phyloP scores from a whole-genome alignment of 2,113 vertebrate genomes.

The Eurypyga helias region DNA sequence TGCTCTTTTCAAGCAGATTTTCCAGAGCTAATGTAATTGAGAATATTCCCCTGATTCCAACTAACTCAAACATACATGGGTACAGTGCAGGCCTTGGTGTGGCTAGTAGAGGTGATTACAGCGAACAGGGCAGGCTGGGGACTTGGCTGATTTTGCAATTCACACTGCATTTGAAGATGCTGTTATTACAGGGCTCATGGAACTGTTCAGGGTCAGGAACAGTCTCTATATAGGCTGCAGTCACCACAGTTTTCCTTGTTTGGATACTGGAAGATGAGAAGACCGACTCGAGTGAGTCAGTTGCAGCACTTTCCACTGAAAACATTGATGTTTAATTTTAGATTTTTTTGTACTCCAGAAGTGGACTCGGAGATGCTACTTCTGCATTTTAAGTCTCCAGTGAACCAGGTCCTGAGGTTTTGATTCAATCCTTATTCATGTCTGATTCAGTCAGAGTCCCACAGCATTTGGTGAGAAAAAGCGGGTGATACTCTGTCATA shows the following conservation, averaged over 20 bases:
- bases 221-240: not conserved
- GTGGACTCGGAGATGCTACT: not conserved
- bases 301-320: not conserved
- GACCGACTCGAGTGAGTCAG: not conserved
- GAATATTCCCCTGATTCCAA: not conserved
- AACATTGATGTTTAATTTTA: not conserved
- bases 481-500: not conserved
- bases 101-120: not conserved
- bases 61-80: not conserved
- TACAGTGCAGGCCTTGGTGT: not conserved
- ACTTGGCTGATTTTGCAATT: not conserved
- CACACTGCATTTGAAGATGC: not conserved
- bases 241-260: not conserved
- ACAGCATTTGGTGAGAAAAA: not conserved
- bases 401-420: not conserved
- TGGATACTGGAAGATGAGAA: not conserved
- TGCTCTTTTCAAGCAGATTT: not conserved
- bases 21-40: not conserved
- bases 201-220: too few species aligned
- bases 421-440: not conserved
- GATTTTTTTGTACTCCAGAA: not conserved
- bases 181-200: not conserved
- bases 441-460: not conserved
- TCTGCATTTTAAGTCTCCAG: not conserved
- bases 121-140: not conserved